Base-by-base conservation (phyloP, 2,888 invertebrate genomes). In the Calameuta idolon region DNA sequence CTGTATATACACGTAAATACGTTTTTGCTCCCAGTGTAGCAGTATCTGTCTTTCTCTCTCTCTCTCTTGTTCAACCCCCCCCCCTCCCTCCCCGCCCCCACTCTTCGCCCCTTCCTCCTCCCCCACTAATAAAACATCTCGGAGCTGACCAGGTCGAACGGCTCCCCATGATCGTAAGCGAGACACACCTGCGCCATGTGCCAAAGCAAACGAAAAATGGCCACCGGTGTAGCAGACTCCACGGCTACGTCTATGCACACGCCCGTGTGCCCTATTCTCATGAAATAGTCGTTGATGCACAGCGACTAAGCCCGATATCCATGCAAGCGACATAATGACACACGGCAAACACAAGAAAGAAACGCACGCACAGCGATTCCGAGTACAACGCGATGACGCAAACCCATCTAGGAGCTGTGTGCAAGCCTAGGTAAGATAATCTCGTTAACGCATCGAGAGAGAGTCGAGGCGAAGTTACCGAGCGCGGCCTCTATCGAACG, bases 71-170 rank as follows among this genome's bases (percentile, higher is more conserved):
- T 34, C 37, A 69, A 76, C 73, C 76, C 68, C 77, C 73, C 74
- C 34, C 73, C 34, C 69, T 40, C 77, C n/a, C n/a, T n/a, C n/a
- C n/a, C n/a, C n/a, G n/a, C 33, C 33, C 31, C 35, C 76, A 55
- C 55, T 23, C n/a, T n/a, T n/a, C 12, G 37, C 34, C 74, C 35
- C 75, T 69, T 31, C n/a, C 74, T 77, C 73, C 12, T 73, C 33
- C 33, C 31, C 35, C 76, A 55, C 55, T 23, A 23, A 9, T 55
- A 55, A 55, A 55, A 2, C 23, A 15, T 55, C 55, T 55, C 55
- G 55, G 23, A 55, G 23, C 55, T 55, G 55, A 55, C 55, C 55
- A 55, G 55, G 55, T 23, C 55, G 55, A 55, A 23, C 55, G 55
- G 23, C 9, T 55, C 55, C 55, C 23, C 55, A 23, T 55, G 9